Evolutionary conservation across 2,797 vertebrate species (phyloP).

Genomic region (Muscicapa comitata): DNA sequence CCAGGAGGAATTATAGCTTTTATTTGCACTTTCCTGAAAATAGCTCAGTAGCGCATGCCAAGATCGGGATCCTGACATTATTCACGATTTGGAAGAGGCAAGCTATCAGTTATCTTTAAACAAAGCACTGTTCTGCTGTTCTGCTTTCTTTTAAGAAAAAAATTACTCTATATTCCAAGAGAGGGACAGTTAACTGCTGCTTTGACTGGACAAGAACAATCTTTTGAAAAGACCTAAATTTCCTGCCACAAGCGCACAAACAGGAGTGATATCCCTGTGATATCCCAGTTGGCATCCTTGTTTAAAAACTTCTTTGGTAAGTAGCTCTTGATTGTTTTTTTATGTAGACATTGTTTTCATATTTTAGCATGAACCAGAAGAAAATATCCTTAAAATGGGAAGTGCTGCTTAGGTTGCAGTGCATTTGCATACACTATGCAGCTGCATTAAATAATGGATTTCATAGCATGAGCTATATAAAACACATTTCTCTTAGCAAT

Average conservation of each 20-base stretch:
- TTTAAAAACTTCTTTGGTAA: background rate
- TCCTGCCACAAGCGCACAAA: background rate
- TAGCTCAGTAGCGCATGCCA: background rate
- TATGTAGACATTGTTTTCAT: background rate
- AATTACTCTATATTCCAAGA: background rate
- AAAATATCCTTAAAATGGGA: background rate
- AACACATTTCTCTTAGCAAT: background rate
- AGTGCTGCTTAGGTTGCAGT: background rate
- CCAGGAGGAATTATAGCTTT: constrained; percentile 16
- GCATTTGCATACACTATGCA: background rate
- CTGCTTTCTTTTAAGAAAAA: background rate
- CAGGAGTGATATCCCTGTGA: background rate
- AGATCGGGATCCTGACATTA: background rate
- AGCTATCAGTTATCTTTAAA: background rate
- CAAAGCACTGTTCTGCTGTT: background rate
- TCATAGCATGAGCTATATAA: background rate
- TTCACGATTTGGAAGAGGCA: background rate
- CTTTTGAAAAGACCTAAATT: background rate
- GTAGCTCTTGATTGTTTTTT: background rate
- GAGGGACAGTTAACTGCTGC: background rate
- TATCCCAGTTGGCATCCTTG: background rate
- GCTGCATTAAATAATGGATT: background rate
- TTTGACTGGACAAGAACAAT: background rate
- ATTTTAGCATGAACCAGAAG: background rate
- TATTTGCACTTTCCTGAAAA: constrained; percentile 8